Percentiles rank a stretch among this genome's conserved stretches.
phyloP scores from a whole-genome alignment of 2,888 invertebrate genomes.

The Caenorhabditis doughertyi region DNA sequence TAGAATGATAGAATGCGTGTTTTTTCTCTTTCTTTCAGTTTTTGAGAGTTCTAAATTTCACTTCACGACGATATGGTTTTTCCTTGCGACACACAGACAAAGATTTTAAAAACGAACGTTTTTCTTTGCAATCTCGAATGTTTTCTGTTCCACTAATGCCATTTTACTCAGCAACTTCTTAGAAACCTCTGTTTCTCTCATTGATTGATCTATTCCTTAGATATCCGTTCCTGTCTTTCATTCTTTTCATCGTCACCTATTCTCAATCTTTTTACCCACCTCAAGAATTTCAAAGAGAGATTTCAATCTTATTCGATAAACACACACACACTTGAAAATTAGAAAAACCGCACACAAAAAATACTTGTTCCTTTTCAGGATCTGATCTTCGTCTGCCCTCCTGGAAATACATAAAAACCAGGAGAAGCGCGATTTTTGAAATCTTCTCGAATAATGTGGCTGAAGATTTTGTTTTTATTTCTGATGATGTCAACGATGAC shows the following conservation, averaged over 20 bases:
- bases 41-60: too few relatives aligned
- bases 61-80: too few relatives aligned
- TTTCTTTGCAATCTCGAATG: too few relatives aligned
- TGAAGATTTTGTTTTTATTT: conserved; percentile 37
- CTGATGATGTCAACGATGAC: conserved; percentile 6
- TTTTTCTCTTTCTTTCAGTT: too few relatives aligned
- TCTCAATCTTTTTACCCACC: conserved; percentile 7
- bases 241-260: conserved; percentile 30
- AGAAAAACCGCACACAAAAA: conserved; percentile 10
- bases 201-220: conserved; percentile 29
- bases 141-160: conserved; percentile 2
- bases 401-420: conserved; percentile 11
- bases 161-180: neutral
- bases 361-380: conserved; percentile 37
- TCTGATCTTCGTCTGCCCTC: neutral
- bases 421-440: neutral
- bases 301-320: conserved; percentile 49
- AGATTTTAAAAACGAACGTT: too few relatives aligned
- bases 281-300: conserved; percentile 38
- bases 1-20: too few relatives aligned
- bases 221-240: conserved; percentile 43
- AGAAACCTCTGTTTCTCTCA: neutral
- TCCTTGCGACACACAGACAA: too few relatives aligned
- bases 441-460: conserved; percentile 30
- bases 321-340: conserved; percentile 13